phyloP scores from a whole-genome alignment of 2,113 vertebrate species.

The Lethenteron reissneri region DNA sequence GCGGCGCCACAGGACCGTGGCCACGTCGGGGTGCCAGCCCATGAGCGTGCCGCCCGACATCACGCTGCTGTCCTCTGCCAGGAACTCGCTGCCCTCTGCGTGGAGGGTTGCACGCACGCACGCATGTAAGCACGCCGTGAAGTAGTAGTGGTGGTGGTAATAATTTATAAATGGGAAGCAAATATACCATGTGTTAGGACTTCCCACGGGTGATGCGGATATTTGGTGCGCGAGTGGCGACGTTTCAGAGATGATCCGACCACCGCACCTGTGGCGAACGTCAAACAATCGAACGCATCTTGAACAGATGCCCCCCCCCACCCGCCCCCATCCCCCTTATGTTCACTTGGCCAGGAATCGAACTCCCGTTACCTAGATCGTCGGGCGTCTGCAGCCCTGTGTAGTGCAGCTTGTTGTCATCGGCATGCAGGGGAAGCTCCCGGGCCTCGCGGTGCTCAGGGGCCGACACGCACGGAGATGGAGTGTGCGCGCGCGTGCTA shows the following conservation, averaged over 20 bases:
- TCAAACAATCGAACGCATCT: too few relatives aligned
- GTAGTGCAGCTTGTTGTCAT: constrained; percentile 31
- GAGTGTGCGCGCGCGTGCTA: constrained; percentile 23
- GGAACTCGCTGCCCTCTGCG: constrained; percentile 70
- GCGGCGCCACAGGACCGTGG: constrained; percentile 80
- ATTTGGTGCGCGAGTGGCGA: too few relatives aligned
- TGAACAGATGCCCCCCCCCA: too few relatives aligned
- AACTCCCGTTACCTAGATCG: constrained; percentile 15
- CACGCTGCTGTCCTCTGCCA: constrained; percentile 77
- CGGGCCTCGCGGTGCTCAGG: constrained; percentile 30
- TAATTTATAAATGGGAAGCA: too few relatives aligned
- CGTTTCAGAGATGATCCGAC: too few relatives aligned
- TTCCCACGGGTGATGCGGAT: too few relatives aligned
- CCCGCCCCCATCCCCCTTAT: too few relatives aligned
- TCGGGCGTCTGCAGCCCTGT: constrained; percentile 34
- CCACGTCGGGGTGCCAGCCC: constrained; percentile 85
- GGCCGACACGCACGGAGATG: constrained; percentile 31
- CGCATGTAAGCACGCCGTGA: not conserved
- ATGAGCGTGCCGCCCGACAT: constrained; percentile 76
- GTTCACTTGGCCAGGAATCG: too few relatives aligned
- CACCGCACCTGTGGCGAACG: too few relatives aligned
- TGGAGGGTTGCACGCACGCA: constrained; percentile 5
- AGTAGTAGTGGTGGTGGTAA: too few relatives aligned
- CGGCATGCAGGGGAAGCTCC: constrained; percentile 28
- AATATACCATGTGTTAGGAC: too few relatives aligned